Percentiles rank a stretch among this genome's conserved stretches.
Conservation (phyloP, 2,113 vertebrate genomes). For the Malaclemys terrapin region DNA sequence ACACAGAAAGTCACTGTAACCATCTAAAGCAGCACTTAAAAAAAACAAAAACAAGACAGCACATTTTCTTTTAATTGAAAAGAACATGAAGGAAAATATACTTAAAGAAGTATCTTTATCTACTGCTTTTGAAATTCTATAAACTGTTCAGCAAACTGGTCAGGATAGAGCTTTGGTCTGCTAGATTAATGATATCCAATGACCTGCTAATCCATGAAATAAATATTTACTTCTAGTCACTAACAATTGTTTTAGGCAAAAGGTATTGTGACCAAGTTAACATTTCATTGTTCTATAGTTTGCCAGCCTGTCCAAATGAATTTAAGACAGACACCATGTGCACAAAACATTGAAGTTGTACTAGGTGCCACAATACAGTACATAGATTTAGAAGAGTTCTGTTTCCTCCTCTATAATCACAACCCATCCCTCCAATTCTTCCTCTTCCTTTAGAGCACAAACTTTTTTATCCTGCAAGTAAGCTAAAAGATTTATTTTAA, state of each 20-base stretch:
- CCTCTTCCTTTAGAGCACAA: neutral
- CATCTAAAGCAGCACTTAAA: fast-evolving
- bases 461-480: neutral
- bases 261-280: neutral
- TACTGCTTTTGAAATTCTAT: neutral
- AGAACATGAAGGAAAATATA: neutral
- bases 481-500: neutral
- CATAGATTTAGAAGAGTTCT: neutral
- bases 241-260: neutral
- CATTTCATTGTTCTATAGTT: neutral
- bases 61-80: neutral
- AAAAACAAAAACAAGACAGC: neutral
- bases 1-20: neutral
- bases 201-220: neutral
- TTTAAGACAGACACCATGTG: neutral
- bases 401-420: neutral
- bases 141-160: neutral
- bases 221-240: neutral
- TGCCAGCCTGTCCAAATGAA: neutral
- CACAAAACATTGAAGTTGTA: neutral
- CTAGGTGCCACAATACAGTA: neutral
- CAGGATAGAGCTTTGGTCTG: neutral
- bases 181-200: fast-evolving
- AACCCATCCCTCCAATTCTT: neutral
- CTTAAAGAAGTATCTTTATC: neutral